phyloP scores from a whole-genome alignment of 2,113 vertebrate genomes.

The Alouatta palliata region DNA sequence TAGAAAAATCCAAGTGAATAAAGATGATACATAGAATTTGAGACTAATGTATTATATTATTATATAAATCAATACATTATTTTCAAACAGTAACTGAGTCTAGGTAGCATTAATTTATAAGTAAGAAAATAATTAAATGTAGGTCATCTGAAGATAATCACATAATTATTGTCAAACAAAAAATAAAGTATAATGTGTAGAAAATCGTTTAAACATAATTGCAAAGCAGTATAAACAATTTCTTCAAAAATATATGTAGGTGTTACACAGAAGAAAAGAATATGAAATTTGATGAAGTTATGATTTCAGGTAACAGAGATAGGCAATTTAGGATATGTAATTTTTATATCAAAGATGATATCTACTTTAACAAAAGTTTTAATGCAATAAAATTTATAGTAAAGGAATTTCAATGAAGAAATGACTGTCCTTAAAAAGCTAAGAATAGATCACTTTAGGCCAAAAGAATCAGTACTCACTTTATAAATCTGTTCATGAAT shows the following conservation, averaged over 20 bases:
- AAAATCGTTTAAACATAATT: conserved; percentile 53
- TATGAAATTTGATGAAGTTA: background rate
- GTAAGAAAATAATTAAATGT: conserved; percentile 30
- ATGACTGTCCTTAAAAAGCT: background rate
- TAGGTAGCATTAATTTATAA: background rate
- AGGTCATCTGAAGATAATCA: conserved; percentile 11
- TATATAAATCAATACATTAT: background rate
- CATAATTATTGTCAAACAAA: conserved; percentile 45
- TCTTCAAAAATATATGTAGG: background rate
- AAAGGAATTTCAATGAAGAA: background rate
- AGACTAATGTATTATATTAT: conserved; percentile 25
- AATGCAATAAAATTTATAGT: background rate
- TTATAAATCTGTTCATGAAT: background rate
- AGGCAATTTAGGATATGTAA: background rate
- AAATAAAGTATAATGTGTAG: background rate
- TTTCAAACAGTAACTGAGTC: background rate
- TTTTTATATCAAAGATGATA: background rate
- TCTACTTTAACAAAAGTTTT: background rate
- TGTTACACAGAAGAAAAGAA: background rate
- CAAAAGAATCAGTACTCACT: background rate
- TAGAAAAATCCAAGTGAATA: background rate
- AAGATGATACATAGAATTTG: background rate
- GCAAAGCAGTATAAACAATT: background rate
- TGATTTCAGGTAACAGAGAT: background rate
- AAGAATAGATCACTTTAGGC: background rate